Conservation (phyloP, 2,888 invertebrate genomes). For the Tromatobia lineatoria region DNA sequence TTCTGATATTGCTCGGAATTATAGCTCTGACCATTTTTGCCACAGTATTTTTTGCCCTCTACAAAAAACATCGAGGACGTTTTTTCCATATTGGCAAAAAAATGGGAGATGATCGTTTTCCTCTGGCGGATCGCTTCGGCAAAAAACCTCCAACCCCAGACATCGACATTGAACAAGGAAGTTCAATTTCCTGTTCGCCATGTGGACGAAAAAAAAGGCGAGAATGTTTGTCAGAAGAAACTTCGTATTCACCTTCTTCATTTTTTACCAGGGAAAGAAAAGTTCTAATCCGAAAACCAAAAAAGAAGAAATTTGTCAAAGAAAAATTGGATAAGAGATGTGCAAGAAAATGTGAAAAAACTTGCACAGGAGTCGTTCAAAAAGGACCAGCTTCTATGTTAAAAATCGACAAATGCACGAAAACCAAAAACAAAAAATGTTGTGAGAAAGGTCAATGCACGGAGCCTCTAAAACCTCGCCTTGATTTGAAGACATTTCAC, state of each 20-base stretch:
- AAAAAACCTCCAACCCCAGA: slow-evolving; percentile 34
- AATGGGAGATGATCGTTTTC: slow-evolving; percentile 54
- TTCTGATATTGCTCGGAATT: slow-evolving; percentile 64
- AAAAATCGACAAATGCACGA: slow-evolving; percentile 40
- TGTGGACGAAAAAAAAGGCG: slow-evolving; percentile 29
- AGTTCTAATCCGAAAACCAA: background rate
- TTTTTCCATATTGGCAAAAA: slow-evolving; percentile 19
- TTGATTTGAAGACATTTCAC: slow-evolving; percentile 58
- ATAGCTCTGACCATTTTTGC: slow-evolving; percentile 60
- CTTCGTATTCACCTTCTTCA: slow-evolving; percentile 24
- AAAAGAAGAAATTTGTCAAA: background rate
- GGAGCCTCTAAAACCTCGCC: background rate
- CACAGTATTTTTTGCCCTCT: slow-evolving; percentile 64
- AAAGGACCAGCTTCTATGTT: background rate
- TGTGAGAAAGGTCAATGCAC: slow-evolving; percentile 26
- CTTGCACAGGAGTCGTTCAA: slow-evolving; percentile 15
- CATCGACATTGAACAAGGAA: slow-evolving; percentile 42
- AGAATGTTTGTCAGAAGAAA: background rate
- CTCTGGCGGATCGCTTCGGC: slow-evolving; percentile 35
- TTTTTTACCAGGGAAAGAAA: slow-evolving; percentile 24
- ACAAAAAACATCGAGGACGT: slow-evolving; percentile 61
- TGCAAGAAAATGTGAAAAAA: slow-evolving; percentile 35
- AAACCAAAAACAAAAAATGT: slow-evolving; percentile 6
- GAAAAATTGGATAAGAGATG: slow-evolving; percentile 27
- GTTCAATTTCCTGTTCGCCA: slow-evolving; percentile 9